Evolutionary conservation across 2,797 vertebrate species (phyloP).

Genomic region (Megaceryle alcyon): DNA sequence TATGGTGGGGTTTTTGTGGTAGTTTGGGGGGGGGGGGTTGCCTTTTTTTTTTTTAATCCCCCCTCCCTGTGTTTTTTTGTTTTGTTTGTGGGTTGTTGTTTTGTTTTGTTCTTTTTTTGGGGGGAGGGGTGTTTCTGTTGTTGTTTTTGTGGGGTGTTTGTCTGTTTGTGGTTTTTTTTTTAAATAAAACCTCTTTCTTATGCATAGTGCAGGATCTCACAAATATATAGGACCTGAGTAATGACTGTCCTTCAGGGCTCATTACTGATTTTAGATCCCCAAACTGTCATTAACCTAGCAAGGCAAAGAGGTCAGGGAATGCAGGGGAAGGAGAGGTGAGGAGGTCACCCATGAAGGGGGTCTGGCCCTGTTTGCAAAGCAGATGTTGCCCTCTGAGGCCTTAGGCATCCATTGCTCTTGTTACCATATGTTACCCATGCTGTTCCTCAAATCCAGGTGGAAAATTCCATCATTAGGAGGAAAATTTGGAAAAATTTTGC

Average conservation of each 20-base stretch:
- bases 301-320: conserved; percentile 45
- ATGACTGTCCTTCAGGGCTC: conserved; percentile 34
- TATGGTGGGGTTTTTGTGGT: too few relatives aligned
- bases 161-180: too few relatives aligned
- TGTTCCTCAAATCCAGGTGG: conserved; percentile 24
- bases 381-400: conserved; percentile 44
- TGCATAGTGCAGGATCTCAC: background rate
- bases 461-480: conserved; percentile 31
- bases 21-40: too few relatives aligned
- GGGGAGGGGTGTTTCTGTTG: background rate
- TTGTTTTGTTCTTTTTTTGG: too few relatives aligned
- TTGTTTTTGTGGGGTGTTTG: too few relatives aligned
- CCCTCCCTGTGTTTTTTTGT: too few relatives aligned
- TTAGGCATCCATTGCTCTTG: background rate
- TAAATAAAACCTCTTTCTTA: background rate
- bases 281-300: conserved; percentile 44
- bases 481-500: background rate
- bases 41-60: too few relatives aligned
- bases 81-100: too few relatives aligned
- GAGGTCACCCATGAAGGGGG: conserved; percentile 5
- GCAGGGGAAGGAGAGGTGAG: background rate
- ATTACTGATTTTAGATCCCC: conserved; percentile 30
- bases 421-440: conserved; percentile 27
- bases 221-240: background rate
- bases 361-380: conserved; percentile 25